phyloP scores from a whole-genome alignment of 2,888 invertebrate genomes.

The Bursaphelenchus okinawaensis region DNA sequence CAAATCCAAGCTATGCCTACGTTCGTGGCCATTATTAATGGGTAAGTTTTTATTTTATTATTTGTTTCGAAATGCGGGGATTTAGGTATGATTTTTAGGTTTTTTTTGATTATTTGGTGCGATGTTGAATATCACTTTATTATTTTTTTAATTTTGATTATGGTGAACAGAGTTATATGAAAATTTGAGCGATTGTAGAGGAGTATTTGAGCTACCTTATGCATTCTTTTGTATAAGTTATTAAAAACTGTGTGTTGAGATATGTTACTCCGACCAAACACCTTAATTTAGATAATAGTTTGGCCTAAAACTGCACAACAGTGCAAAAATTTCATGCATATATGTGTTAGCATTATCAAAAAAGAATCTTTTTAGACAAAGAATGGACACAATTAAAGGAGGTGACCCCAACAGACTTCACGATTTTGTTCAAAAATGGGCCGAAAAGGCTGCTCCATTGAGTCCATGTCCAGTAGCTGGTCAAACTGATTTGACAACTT shows the following conservation, averaged over 20 bases:
- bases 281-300: too few relatives aligned
- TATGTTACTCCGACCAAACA: too few relatives aligned
- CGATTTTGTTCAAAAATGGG: conserved; percentile 74
- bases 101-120: too few relatives aligned
- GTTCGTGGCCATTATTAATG: conserved; percentile 82
- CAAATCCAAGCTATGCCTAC: conserved; percentile 96
- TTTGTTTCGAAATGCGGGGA: background rate
- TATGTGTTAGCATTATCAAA: background rate
- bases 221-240: too few relatives aligned
- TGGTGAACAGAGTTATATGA: too few relatives aligned
- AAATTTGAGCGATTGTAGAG: too few relatives aligned
- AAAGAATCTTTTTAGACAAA: conserved; percentile 64
- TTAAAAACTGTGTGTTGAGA: too few relatives aligned
- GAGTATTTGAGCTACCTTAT: too few relatives aligned
- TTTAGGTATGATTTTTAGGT: background rate
- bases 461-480: conserved; percentile 27
- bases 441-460: conserved; percentile 29
- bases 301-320: too few relatives aligned
- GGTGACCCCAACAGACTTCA: conserved; percentile 78
- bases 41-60: conserved; percentile 37
- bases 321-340: too few relatives aligned
- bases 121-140: too few relatives aligned
- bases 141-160: too few relatives aligned
- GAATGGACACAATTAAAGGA: conserved; percentile 79
- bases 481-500: conserved; percentile 80